phyloP scores from a whole-genome alignment of 2,113 vertebrate genomes.

The Tetrax tetrax region DNA sequence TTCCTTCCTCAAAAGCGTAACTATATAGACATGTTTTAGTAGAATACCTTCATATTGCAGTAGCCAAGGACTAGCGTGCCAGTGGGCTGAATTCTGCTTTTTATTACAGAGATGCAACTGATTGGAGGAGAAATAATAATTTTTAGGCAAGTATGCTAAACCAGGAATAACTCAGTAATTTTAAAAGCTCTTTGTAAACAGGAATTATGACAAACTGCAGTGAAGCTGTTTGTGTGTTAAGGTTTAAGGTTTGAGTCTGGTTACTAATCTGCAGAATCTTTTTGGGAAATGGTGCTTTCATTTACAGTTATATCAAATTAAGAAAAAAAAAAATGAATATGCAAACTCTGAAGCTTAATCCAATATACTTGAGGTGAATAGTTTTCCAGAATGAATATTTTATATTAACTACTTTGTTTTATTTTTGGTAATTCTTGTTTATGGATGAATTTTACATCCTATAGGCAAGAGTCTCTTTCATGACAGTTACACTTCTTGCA shows the following conservation, averaged over 20 bases:
- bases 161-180: not conserved
- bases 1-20: not conserved
- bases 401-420: not conserved
- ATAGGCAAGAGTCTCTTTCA: not conserved
- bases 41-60: not conserved
- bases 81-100: not conserved
- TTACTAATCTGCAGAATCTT: not conserved
- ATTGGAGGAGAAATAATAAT: not conserved
- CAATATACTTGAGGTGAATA: not conserved
- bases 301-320: not conserved
- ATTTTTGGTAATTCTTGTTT: not conserved
- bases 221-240: not conserved
- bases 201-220: not conserved
- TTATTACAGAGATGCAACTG: not conserved
- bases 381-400: not conserved
- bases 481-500: not conserved
- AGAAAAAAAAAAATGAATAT: not conserved
- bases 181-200: not conserved
- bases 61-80: not conserved
- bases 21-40: not conserved
- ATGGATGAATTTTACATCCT: not conserved
- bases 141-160: not conserved
- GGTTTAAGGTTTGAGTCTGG: not conserved
- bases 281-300: not conserved
- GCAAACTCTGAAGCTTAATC: not conserved